Evolutionary conservation across 2,888 invertebrate genomes (phyloP), one percentile per base, ranked within the genome.

Genomic region (Parthenolecanium corni): DNA sequence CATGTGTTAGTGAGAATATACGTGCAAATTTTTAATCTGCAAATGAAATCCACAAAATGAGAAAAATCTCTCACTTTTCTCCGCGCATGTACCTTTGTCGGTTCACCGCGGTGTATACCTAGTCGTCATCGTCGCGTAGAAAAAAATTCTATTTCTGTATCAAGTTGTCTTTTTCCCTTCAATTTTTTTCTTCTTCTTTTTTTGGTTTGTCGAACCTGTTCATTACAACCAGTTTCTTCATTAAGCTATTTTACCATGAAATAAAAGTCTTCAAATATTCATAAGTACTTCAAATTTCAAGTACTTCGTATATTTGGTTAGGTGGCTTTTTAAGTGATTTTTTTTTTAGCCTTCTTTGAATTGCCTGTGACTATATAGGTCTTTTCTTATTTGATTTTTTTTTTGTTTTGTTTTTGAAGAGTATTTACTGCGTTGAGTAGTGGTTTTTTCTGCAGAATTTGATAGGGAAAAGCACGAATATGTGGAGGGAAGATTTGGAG

Each of bases 141-240:
- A n/a, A 38, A 18, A 54, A 54, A 54, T 42, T 31, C 25, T 51
- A n/a, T 49, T 31, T 36, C 52, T 44, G 14, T 21, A 40, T 40
- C 21, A 36, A 54, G 38, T 42, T 3, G 16, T 54, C 40, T 24
- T 38, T 20, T 52, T 38, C 40, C 40, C 24, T 54, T 40, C 21
- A 36, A 54, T 54, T 42, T 3, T 18, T 54, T 54, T 24, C 23
- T 20, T 52, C 36, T 52, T 52, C 24, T 54, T 52, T 52, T 38
- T 38, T 23, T 21, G 23, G 38, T 54, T 42, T 54, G 38, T 54
- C 42, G 23, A 54, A 54, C 54, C 54, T 54, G 54, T 54, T 54
- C 40, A 54, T 54, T 54, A 54, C 40, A 42, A 54, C 54, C 54
- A 54, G 54, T 54, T 54, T 40, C n/a, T 40, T 6, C 31, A 31